phyloP scores from a whole-genome alignment of 2,113 vertebrate species.

The Spermophilus dauricus region DNA sequence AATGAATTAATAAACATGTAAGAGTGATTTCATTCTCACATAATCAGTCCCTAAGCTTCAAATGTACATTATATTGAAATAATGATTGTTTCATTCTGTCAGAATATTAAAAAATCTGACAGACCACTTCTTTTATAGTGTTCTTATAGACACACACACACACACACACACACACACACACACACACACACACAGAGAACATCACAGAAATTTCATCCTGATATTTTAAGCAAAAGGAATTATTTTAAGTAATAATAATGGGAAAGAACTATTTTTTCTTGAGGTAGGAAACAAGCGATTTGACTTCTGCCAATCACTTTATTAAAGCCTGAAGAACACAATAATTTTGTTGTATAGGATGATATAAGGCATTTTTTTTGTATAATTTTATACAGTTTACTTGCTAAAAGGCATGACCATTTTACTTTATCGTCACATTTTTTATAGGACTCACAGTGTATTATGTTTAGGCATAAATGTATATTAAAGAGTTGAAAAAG shows the following conservation, averaged over 20 bases:
- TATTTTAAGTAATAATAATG: not conserved
- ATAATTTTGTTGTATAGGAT: conserved; percentile 18
- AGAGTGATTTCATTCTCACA: not conserved
- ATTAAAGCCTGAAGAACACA: conserved; percentile 51
- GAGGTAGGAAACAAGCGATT: not conserved
- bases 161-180: not conserved
- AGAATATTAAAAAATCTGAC: conserved; percentile 32
- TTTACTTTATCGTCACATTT: conserved; percentile 17
- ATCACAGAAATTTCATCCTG: not conserved
- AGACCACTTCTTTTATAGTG: not conserved
- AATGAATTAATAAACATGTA: conserved; percentile 8
- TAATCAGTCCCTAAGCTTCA: conserved; percentile 11
- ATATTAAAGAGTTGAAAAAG: conserved; percentile 12
- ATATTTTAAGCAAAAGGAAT: conserved; percentile 29
- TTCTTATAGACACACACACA: not conserved
- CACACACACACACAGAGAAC: not conserved
- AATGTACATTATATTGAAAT: not conserved
- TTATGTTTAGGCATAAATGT: conserved; percentile 8
- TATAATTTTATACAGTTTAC: conserved; percentile 28
- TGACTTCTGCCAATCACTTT: conserved; percentile 7
- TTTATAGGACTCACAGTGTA: not conserved
- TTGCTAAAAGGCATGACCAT: not conserved
- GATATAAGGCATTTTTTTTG: conserved; percentile 6
- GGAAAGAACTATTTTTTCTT: conserved; percentile 33
- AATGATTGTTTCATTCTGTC: not conserved